Percentiles rank a stretch among this genome's conserved stretches.
phyloP scores from a whole-genome alignment of 1,140 invertebrate species.

The Drepana arcuata region DNA sequence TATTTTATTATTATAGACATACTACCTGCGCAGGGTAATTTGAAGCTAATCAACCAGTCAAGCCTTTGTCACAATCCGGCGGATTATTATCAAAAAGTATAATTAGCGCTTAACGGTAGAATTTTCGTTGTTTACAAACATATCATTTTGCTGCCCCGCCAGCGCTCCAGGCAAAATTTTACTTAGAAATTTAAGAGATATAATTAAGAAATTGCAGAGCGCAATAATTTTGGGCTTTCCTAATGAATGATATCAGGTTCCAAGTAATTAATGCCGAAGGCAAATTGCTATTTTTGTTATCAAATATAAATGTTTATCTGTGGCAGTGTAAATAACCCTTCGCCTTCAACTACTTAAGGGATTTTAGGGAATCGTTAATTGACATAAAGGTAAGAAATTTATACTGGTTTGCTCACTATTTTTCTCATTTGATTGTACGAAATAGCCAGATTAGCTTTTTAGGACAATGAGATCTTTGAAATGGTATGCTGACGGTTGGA shows the following conservation, averaged over 20 bases:
- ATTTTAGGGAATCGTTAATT: too few species aligned
- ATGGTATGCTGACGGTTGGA: too few species aligned
- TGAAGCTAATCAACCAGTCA: slow-evolving; percentile 30
- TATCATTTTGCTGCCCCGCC: slow-evolving; percentile 61
- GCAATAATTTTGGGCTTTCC: slow-evolving; percentile 64
- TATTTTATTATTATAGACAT: too few species aligned
- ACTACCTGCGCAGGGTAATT: too few species aligned
- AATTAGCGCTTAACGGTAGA: slow-evolving; percentile 61
- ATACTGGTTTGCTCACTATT: too few species aligned
- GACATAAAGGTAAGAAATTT: too few species aligned
- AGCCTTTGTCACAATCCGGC: slow-evolving; percentile 23
- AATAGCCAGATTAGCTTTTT: too few species aligned
- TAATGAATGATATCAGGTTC: slow-evolving; percentile 69
- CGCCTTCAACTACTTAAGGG: too few species aligned
- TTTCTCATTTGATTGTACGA: too few species aligned
- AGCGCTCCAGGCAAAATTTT: slow-evolving; percentile 59
- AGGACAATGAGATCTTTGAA: too few species aligned
- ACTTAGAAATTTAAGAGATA: slow-evolving; percentile 71
- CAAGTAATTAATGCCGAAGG: slow-evolving; percentile 61
- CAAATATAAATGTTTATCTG: slow-evolving; percentile 31
- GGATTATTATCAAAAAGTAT: slow-evolving; percentile 45
- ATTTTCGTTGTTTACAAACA: slow-evolving; percentile 65
- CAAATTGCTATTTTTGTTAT: slow-evolving; percentile 53
- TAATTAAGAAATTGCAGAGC: slow-evolving; percentile 68
- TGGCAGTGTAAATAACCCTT: not conserved